These are phyloP conservation scores for Nephrotoma guestfalica DNA, from an alignment of 2,888 invertebrate genomes.

Conservation along the genomic window DNA sequence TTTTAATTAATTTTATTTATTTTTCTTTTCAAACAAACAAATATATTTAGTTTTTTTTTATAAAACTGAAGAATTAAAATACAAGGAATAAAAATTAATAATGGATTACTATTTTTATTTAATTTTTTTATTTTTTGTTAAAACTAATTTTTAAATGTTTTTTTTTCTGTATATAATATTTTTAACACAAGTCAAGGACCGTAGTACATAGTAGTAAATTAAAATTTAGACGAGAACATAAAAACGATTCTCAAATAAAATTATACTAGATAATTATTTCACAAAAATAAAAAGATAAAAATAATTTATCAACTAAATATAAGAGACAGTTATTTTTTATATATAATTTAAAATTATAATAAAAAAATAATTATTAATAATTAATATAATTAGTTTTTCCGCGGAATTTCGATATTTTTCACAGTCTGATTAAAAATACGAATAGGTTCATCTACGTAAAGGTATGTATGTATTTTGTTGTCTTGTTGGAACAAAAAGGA, in stretches of 20 bases:
- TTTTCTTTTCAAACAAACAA: neutral
- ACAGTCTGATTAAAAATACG: slow-evolving; percentile 13
- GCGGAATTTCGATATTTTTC: slow-evolving; percentile 9
- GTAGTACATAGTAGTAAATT: neutral
- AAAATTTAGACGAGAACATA: too few species aligned
- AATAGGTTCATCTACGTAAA: neutral
- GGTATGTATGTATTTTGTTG: neutral
- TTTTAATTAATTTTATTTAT: neutral
- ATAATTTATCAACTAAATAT: neutral
- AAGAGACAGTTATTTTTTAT: slow-evolving; percentile 1
- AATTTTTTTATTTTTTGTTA: neutral
- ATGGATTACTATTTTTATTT: neutral
- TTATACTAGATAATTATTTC: neutral
- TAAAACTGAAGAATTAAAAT: neutral
- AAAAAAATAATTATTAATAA: neutral
- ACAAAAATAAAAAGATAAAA: neutral
- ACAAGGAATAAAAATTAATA: neutral
- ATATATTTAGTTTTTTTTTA: neutral
- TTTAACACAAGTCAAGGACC: neutral
- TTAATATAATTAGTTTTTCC: slow-evolving; percentile 7
- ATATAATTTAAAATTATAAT: neutral
- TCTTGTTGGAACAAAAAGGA: neutral
- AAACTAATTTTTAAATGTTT: neutral
- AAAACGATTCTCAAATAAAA: neutral
- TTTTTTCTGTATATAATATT: neutral